Conservation (phyloP, 2,888 invertebrate genomes). For the Adelognathus sp. region DNA sequence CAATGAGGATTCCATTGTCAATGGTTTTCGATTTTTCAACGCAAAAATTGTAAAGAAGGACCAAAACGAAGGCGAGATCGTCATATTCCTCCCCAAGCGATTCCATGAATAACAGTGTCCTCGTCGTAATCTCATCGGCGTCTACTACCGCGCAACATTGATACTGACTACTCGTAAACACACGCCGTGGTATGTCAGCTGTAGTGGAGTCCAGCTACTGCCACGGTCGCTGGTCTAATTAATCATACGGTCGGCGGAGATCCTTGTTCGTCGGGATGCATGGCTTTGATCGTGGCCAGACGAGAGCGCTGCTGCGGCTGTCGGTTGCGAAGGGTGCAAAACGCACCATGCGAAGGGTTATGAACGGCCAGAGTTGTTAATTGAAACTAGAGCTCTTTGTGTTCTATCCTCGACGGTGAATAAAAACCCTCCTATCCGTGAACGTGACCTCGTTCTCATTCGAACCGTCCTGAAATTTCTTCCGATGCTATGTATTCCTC, state of each 20-base stretch:
- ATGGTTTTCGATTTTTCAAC: background rate
- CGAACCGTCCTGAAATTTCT: background rate
- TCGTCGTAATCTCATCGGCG: conserved; percentile 7
- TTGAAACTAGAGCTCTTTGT: conserved; percentile 7
- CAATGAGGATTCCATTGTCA: too few relatives aligned
- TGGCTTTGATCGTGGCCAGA: conserved; percentile 3
- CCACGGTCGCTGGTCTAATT: conserved; percentile 21
- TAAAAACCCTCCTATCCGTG: background rate
- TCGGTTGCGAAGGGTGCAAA: conserved; percentile 6
- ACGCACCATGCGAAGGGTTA: background rate
- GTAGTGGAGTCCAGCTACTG: background rate
- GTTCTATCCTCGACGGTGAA: background rate
- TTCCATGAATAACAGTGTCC: background rate
- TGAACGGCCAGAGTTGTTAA: background rate
- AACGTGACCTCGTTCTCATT: background rate
- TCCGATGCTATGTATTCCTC: background rate
- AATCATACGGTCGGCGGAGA: conserved; percentile 11
- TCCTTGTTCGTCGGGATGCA: conserved; percentile 3
- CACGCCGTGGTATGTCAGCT: background rate
- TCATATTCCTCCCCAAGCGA: background rate
- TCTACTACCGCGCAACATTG: background rate
- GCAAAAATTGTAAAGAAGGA: background rate
- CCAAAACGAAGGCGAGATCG: background rate
- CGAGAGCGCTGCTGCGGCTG: background rate
- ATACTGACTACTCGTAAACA: background rate